Evolutionary conservation across 2,113 vertebrate genomes (phyloP), one percentile per base, ranked within the genome.

Genomic region (Acrocephalus arundinaceus): DNA sequence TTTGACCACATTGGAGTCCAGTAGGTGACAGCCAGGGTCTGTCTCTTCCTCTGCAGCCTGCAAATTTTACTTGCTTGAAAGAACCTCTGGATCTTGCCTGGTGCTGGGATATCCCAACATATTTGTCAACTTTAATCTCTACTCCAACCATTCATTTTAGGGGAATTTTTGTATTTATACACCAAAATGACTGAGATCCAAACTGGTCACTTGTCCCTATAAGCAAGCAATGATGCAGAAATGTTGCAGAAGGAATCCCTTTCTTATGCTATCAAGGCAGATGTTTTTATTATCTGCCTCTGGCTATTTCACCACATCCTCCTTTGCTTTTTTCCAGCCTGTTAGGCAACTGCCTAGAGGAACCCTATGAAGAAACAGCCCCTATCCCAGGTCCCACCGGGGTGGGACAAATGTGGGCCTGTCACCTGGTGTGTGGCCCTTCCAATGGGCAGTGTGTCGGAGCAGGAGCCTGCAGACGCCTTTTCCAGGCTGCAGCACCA

Each of bases 371-470:
- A 76, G 61, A 90, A 41, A 10, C 9, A 11, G 6, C 3, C 7
- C 6, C 9, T 22, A n/a, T 35, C 35, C 65, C 52, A n/a, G 19
- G 41, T 63, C 6, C 54, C 45, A 33, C 41, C 39, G 23, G 31
- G 41, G 24, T 59, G 51, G 41, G 62, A 51, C 66, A 67, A 58
- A 52, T 1, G 0, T 19, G 28, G 23, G 10, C 17, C 46, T 7
- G 33, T 51, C 30, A 21, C 24, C 25, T 2, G 1, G 15, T 12
- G 18, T 0, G 0, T 1, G 10, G n/a, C 43, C 18, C 27, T 73
- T 58, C 57, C 41, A 27, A 1, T 1, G 2, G 49, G 58, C 54
- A 79, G 37, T 0, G 0, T 28, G 45, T 8, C 0, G 0, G 79
- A 84, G 57, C 37, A 1, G 0, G 72, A 77, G 57, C 31, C 45